Base-by-base conservation (phyloP, 1,140 invertebrate species). In the Piezodorus guildinii region DNA sequence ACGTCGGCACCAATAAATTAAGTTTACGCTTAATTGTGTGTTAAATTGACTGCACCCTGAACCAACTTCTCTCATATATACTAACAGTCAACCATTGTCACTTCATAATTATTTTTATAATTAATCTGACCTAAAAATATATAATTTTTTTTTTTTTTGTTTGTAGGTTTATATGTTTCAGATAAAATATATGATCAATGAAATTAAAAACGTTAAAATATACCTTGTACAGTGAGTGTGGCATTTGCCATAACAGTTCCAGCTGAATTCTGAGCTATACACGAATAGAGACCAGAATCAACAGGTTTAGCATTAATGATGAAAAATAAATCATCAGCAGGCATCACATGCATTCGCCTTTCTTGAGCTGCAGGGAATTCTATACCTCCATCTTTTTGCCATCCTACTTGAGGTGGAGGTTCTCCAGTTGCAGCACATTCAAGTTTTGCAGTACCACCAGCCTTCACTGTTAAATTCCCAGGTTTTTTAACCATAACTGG, bases 311-410 rank as follows among this genome's bases (percentile, higher is more conserved):
- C 88, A 77, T 94, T 85, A 10, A 91, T 81, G 66, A 98, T 97
- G 70, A 95, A 91, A 70, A 96, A 91, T 3, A 87, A 84, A 74
- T 95, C 89, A 74, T 97, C 94, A 23, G 84, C 84, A 0, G 89
- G 86, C 81, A 93, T 91, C 43, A 96, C 90, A 73, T 91, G 87
- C 84, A 98, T 88, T 23, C 95, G 78, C 49, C 94, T 82, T 74
- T 97, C 94, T 63, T 87, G 80, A 16, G 94, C 94, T 10, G 95
- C 94, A 12, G 94, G 94, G 74, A 98, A 97, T 74, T 95, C 88
- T 73, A 90, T 89, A 0, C 88, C 90, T n/a, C 88, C 90, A 77
- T 96, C 93, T 75, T 97, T 96, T 70, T 91, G 86, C 85, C 94
- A 91, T 0, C 88, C 85, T 67, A 96, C 92, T 74, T 92, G 84